Base-by-base conservation (phyloP, 2,888 invertebrate genomes). In the Augochlorella aurata region DNA sequence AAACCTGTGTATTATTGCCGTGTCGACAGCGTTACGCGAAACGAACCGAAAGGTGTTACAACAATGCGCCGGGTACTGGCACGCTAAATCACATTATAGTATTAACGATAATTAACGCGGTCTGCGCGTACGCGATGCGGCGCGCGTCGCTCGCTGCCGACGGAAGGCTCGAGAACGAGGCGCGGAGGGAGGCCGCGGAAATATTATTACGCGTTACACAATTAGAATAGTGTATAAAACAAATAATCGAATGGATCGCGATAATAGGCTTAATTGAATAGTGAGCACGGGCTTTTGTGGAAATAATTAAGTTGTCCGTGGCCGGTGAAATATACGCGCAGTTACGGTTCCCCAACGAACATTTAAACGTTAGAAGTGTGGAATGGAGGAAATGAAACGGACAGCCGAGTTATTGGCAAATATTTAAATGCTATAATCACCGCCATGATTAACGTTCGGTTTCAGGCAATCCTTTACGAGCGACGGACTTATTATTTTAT, bases 31-130 rank as follows among this genome's bases (percentile, higher is more conserved):
- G 76, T 63, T 44, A 24, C 63, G 29, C n/a, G 61, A 45, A 76
- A 70, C 70, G 67, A 49, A 38, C 52, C 7, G n/a, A 12, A 66
- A 38, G 70, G 24, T 47, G 58, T 71, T 72, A 52, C 74, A 74
- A 69, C 72, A 44, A 52, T 24, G 38, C 49, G 29, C 69, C 63
- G 16, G 63, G 63, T 58, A 76, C 16, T 21, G 65, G 21, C n/a
- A 12, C 47, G 66, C 68, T 65, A 65, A 74, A 79, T 74, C 68
- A 69, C 45, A 73, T 79, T 79, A 79, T 14, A 47, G 69, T 45
- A 74, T 79, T 74, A 79, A 74, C 63, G 68, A 63, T 74, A 79
- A 79, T 79, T 74, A 74, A 79, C 47, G 47, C 72, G 58, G 61
- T 29, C 24, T 63, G 68, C 38, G 38, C 49, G 50, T 47, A 24